phyloP scores from a whole-genome alignment of 1,140 invertebrate species.

The Augochlora pura region DNA sequence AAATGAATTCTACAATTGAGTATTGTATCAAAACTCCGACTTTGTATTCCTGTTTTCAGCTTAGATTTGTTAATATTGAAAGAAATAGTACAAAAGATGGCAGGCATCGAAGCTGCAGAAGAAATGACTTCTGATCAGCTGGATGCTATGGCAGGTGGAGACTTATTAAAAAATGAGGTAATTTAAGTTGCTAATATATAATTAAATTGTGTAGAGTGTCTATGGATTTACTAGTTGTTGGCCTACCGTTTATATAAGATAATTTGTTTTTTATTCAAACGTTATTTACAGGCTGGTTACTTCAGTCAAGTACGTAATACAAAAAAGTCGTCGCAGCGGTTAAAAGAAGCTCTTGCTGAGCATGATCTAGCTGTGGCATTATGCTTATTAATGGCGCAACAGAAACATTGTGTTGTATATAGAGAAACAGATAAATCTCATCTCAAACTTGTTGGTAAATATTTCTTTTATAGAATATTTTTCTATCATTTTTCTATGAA shows the following conservation, averaged over 20 bases:
- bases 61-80: constrained; percentile 97
- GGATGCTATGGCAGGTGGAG: constrained; percentile 97
- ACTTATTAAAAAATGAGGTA: constrained; percentile 95
- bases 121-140: constrained; percentile 98
- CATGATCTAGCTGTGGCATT: constrained; percentile 95
- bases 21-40: background rate
- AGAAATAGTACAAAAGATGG: constrained; percentile 99
- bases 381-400: constrained; percentile 97
- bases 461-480: constrained; percentile 42
- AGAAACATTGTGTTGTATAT: constrained; percentile 96
- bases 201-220: too few species aligned
- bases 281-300: constrained; percentile 88
- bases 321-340: constrained; percentile 95
- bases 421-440: constrained; percentile 93
- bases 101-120: constrained; percentile 97
- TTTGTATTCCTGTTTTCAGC: constrained; percentile 80
- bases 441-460: constrained; percentile 91
- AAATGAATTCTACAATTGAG: background rate
- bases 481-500: background rate
- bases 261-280: background rate
- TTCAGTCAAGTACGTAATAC: constrained; percentile 98
- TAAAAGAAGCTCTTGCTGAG: constrained; percentile 96
- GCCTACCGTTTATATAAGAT: too few species aligned
- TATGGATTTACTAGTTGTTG: too few species aligned
- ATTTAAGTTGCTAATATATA: constrained; percentile 18